Base-by-base conservation (phyloP, 2,888 invertebrate species). In the Resseliella maxima region DNA sequence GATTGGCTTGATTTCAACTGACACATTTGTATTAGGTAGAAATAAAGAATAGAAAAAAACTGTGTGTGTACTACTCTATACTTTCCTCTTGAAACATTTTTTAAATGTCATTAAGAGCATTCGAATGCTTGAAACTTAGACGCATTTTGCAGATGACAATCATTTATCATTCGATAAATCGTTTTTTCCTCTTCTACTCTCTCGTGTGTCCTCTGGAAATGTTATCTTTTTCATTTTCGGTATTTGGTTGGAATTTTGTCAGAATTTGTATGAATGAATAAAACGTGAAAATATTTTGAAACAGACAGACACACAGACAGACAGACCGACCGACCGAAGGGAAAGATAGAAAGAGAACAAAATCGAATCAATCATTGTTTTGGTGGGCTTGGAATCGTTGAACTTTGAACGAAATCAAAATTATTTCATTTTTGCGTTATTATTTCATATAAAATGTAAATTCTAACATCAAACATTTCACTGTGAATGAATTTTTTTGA, bases 291-390 rank as follows among this genome's bases (percentile, higher is more conserved):
- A 8, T 12, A 41, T 41, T 41, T 41, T 12, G 41, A 12, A 41
- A 12, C 41, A 41, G n/a, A n/a, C n/a, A n/a, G n/a, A n/a, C n/a
- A n/a, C n/a, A n/a, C n/a, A n/a, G n/a, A n/a, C n/a, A n/a, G n/a
- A n/a, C n/a, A n/a, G n/a, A n/a, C n/a, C n/a, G n/a, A n/a, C n/a
- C n/a, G n/a, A n/a, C n/a, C n/a, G n/a, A n/a, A n/a, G n/a, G n/a
- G n/a, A n/a, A n/a, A n/a, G n/a, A n/a, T n/a, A n/a, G n/a, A 15
- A 72, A 72, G 31, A 31, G 31, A 72, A 72, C n/a, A 31, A 72
- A 72, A 72, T 15, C 15, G 31, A 72, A 72, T 72, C 72, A 72
- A 72, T 72, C 72, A 72, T 72, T 72, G 3, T 72, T 72, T 72
- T n/a, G 31, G 31, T 72, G 15, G 72, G 31, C 72, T 12, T 35